These are phyloP conservation scores for Otolemur garnettii DNA, from an alignment of 2,113 vertebrate genomes.

Conservation along the genomic window DNA sequence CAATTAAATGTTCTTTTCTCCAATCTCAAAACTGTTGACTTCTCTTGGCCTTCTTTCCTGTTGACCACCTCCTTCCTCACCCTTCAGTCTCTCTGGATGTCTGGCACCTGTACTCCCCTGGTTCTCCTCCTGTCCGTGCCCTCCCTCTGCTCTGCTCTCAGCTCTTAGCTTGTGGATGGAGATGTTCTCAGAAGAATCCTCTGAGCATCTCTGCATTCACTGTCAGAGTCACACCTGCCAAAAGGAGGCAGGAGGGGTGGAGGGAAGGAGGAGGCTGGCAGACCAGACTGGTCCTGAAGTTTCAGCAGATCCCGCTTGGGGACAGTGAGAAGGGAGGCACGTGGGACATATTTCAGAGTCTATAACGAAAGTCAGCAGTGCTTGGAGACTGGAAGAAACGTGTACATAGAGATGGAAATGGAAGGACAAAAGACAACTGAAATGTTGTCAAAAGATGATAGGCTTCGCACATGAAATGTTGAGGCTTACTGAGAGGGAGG, in stretches of 20 bases:
- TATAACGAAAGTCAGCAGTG: background rate
- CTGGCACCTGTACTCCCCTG: background rate
- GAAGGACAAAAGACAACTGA: background rate
- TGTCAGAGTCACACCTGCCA: background rate
- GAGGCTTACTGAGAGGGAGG: background rate
- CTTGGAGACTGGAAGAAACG: background rate
- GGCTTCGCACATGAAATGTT: background rate
- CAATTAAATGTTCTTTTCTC: background rate
- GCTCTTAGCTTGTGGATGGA: background rate
- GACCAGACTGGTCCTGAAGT: background rate
- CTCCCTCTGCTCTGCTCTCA: background rate
- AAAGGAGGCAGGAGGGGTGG: background rate
- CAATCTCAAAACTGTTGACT: background rate
- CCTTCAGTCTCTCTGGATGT: background rate
- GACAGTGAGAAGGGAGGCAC: background rate
- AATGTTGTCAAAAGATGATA: background rate
- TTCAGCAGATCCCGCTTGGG: background rate
- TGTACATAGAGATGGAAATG: background rate
- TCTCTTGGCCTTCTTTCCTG: background rate
- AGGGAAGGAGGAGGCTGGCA: background rate
- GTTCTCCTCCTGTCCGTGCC: background rate
- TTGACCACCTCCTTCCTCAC: background rate
- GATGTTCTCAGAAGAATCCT: background rate
- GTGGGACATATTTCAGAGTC: background rate
- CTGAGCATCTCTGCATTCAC: background rate